Base-by-base conservation (phyloP, 2,888 invertebrate species). In the Linnaemya tessellans region DNA sequence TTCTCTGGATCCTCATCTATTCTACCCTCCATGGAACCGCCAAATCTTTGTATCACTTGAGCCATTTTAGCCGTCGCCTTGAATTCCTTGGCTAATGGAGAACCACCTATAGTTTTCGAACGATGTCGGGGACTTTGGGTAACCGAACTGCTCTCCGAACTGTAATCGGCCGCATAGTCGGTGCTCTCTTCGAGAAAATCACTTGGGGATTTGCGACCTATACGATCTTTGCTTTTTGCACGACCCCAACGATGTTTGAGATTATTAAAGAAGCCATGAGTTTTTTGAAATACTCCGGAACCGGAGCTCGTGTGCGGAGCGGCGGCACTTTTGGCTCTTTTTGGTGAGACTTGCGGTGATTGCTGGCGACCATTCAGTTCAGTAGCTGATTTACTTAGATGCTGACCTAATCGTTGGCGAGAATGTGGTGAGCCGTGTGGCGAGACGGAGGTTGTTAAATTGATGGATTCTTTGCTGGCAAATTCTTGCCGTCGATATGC, bases 181-280 rank as follows among this genome's bases (percentile, higher is more conserved):
- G 95, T 94, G 87, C 95, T 95, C 89, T 95, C 95, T 18, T 94
- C 94, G 0, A 94, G 93, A 20, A 94, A 92, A 7, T 94, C 94
- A 78, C 94, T 94, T 49, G 94, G 94, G 4, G 94, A 94, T 89
- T 94, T 94, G 89, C 94, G 94, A 5, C 92, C 92, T 18, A 89
- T 68, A 86, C 96, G 94, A 90, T 96, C 96, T 90, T 95, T 95
- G 89, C 96, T 96, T 73, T 94, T 94, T 87, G 96, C 95, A 65
- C 96, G 94, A 87, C 95, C 95, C 96, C 96, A 97, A 68, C 96
- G 96, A 90, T 95, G 96, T 93, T 96, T 96, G 73, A 97, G 93
- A 89, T 96, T 96, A 87, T 95, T 95, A 91, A 97, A 96, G 93
- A 97, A 97, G 87, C 96, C 96, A 90, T 96, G 96, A 0, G 97